These are phyloP conservation scores for Vanessa tameamea DNA, from an alignment of 1,140 invertebrate genomes.

Conservation along the genomic window DNA sequence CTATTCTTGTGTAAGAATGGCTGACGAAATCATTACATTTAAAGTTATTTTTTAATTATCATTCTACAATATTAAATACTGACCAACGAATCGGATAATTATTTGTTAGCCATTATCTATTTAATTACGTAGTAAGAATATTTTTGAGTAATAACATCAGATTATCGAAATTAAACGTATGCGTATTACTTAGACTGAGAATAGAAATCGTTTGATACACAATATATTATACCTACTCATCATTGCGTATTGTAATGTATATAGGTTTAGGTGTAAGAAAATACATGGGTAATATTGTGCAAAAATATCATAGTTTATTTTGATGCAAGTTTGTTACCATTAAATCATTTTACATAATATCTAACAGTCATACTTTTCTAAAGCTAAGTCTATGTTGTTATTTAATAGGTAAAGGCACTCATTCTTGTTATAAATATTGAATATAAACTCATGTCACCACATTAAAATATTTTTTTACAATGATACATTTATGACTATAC, in stretches of 20 bases:
- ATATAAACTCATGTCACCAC: constrained; percentile 42
- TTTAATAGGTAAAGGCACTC: constrained; percentile 59
- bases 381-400: constrained; percentile 48
- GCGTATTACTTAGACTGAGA: too few relatives aligned
- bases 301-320: constrained; percentile 62
- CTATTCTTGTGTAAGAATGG: too few relatives aligned
- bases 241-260: not conserved
- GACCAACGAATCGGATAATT: too few relatives aligned
- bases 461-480: constrained; percentile 36
- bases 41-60: too few relatives aligned
- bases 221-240: too few relatives aligned
- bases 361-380: constrained; percentile 57
- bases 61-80: too few relatives aligned
- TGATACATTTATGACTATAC: constrained; percentile 36
- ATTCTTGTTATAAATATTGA: constrained; percentile 59
- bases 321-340: constrained; percentile 49
- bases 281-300: constrained; percentile 46
- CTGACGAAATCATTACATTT: too few relatives aligned
- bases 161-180: too few relatives aligned
- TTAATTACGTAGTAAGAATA: too few relatives aligned
- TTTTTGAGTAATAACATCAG: too few relatives aligned
- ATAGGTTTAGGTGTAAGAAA: constrained; percentile 28
- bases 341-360: constrained; percentile 54
- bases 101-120: too few relatives aligned
- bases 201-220: too few relatives aligned